Evolutionary conservation across 37 sponge, comb jelly and placozoan genomes (phyloP).

Genomic region (Cladorhizidae sp.): DNA sequence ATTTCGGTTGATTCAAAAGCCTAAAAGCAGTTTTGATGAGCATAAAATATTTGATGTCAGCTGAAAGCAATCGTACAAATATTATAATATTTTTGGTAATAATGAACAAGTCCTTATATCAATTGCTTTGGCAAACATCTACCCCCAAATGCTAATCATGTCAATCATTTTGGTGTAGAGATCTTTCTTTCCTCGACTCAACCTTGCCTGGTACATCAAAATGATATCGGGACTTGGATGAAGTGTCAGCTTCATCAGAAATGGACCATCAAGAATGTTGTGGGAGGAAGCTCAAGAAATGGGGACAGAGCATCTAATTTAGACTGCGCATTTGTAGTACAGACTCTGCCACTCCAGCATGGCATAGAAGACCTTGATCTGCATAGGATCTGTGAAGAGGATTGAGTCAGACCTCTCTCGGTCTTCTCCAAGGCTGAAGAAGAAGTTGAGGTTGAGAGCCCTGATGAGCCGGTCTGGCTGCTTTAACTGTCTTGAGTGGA

Average conservation of each 20-base stretch:
- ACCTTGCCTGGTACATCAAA: not conserved
- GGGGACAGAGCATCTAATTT: not conserved
- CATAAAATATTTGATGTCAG: too few species aligned
- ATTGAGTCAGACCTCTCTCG: not conserved
- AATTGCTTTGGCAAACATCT: too few species aligned
- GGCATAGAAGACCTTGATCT: slow-evolving; percentile 13
- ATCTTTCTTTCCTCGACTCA: not conserved
- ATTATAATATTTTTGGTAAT: too few species aligned
- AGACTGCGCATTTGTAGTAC: not conserved
- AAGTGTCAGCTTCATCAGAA: not conserved
- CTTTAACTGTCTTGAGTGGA: too few species aligned
- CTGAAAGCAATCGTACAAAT: too few species aligned
- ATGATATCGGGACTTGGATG: not conserved
- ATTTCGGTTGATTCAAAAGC: too few species aligned
- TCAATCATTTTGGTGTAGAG: not conserved
- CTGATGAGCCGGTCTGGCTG: not conserved
- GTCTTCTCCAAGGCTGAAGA: not conserved
- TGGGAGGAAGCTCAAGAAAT: too few species aligned
- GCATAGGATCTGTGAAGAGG: not conserved
- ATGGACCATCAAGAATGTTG: slow-evolving; percentile 1
- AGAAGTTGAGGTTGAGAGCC: not conserved
- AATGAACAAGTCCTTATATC: too few species aligned
- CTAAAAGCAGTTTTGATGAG: too few species aligned
- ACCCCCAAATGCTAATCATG: not conserved
- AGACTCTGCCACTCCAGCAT: slow-evolving; percentile 10